Evolutionary conservation across 2,888 invertebrate genomes (phyloP).

Genomic region (Dioctria rufipes): DNA sequence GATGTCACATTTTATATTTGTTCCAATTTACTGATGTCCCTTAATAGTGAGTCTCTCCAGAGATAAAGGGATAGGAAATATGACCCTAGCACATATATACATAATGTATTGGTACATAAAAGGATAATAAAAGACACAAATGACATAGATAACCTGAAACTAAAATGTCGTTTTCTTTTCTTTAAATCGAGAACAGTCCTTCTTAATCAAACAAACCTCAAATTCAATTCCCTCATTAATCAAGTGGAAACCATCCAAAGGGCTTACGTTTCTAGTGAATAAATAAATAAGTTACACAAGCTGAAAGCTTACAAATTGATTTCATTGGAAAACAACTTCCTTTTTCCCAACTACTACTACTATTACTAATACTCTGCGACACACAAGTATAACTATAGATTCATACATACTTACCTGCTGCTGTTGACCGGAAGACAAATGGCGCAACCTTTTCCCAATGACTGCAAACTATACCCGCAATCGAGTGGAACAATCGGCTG

Average conservation of each 20-base stretch:
- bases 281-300: constrained; percentile 19
- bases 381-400: too few relatives aligned
- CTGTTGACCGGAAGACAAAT: constrained; percentile 14
- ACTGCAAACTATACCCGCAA: constrained; percentile 27
- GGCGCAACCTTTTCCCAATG: not conserved
- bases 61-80: too few relatives aligned
- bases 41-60: too few relatives aligned
- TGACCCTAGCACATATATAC: too few relatives aligned
- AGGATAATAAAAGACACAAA: too few relatives aligned
- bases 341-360: constrained; percentile 8
- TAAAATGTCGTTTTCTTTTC: not conserved
- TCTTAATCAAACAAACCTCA: constrained; percentile 3
- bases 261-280: not conserved
- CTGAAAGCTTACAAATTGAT: constrained; percentile 28
- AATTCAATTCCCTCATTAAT: not conserved
- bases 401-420: not conserved
- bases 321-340: constrained; percentile 28
- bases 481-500: constrained; percentile 18
- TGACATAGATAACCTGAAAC: too few relatives aligned
- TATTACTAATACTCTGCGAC: not conserved
- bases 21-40: too few relatives aligned
- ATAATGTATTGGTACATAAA: too few relatives aligned
- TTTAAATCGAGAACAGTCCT: not conserved
- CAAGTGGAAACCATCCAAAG: not conserved
- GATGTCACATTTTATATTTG: too few relatives aligned